Base-by-base conservation (phyloP, 2,797 vertebrate species). In the Dendrocincla tyrannina region DNA sequence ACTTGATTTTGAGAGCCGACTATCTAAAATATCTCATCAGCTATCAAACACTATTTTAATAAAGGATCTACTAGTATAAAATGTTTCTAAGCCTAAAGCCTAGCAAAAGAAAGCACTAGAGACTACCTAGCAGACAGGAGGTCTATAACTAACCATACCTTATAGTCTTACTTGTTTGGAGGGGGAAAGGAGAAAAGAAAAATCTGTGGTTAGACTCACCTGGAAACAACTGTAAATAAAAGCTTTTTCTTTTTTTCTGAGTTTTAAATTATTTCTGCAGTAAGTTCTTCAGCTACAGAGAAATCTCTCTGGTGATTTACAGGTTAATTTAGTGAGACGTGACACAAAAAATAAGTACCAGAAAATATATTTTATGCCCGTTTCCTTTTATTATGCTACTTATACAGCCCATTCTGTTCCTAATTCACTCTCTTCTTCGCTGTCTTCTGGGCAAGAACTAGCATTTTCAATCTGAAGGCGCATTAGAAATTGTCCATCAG, bases 91-190 rank as follows among this genome's bases (percentile, higher is more conserved):
- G 82, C 79, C 50, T 93, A 95, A 95, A 95, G 82, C 73, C 88
- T 75, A 89, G 80, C 67, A 89, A 92, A 49, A 68, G 53, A 93
- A 94, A 96, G 82, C 94, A 85, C 89, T 93, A 97, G 74, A 60
- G 42, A 88, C 88, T 84, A 97, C 67, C 89, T 92, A 95, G 74
- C 74, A 89, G 85, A 28, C 35, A 85, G 59, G 37, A 95, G 49
- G 37, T 91, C 83, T 93, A 56, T 64, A 75, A 87, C 42, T 91
- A 75, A 64, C 44, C 96, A 66, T 97, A 97, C 96, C 90, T 96
- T 97, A 95, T 64, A 93, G 63, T 84, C 88, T 95, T 97, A 96
- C 6, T 93, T 97, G 93, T 95, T 95, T 75, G 72, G 64, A 95
- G 76, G 49, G 93, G 89, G 78, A 83, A 92, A 77, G 85, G 88